phyloP scores from a whole-genome alignment of 1,140 invertebrate species.

The Brachionus asplanchnoidis region DNA sequence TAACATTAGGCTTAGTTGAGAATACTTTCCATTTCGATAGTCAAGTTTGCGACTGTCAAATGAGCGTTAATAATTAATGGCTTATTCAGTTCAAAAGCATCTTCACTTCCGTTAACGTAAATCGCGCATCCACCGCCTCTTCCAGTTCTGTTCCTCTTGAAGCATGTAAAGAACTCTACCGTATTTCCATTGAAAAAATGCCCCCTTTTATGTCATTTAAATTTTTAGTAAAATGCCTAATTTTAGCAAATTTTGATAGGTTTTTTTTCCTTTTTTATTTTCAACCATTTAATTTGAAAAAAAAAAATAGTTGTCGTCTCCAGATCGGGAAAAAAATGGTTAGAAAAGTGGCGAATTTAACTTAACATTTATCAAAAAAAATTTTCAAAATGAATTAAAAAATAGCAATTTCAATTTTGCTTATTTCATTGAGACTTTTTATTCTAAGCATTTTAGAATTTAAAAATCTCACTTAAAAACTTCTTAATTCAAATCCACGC shows the following conservation, averaged over 20 bases:
- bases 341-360: neutral
- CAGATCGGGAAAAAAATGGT: neutral
- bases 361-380: neutral
- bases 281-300: neutral
- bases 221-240: neutral
- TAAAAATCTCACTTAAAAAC: neutral
- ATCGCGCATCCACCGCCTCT: no score
- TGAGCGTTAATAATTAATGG: no score
- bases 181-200: neutral
- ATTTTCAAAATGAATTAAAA: neutral
- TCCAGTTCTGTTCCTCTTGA: no score
- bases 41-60: no score
- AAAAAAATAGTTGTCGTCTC: neutral
- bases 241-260: neutral
- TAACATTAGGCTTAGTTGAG: no score
- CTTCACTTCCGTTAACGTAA: no score
- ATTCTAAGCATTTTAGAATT: neutral
- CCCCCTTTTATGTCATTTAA: no score
- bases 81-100: no score
- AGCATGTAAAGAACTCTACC: neutral
- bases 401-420: neutral
- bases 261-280: neutral
- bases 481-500: neutral
- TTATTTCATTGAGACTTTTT: neutral
- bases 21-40: no score